A percentile compares a stretch with the other conserved stretches of the same genome.
These are phyloP conservation scores for Lochmaea capreae DNA, from an alignment of 2,888 invertebrate genomes.

Conservation along the genomic window DNA sequence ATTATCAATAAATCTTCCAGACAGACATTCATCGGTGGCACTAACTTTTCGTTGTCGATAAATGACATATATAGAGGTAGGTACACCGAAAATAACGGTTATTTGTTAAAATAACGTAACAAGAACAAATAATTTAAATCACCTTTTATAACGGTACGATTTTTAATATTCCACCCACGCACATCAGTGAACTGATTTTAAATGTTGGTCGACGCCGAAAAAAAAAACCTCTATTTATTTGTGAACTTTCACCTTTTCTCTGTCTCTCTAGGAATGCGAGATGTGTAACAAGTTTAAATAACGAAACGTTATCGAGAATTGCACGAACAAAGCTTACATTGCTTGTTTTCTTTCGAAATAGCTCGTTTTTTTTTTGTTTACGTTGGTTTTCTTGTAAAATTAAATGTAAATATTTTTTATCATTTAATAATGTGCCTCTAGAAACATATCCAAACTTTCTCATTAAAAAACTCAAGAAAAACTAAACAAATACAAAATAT, in stretches of 20 bases:
- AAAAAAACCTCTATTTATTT: not conserved
- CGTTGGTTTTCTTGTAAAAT: not conserved
- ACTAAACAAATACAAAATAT: too few species aligned
- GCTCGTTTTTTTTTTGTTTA: not conserved
- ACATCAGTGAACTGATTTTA: not conserved
- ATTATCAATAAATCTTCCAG: slow-evolving; percentile 10
- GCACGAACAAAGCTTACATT: not conserved
- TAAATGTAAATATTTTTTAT: too few species aligned
- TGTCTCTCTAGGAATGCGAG: not conserved
- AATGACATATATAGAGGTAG: not conserved
- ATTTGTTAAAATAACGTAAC: too few species aligned
- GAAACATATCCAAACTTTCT: too few species aligned
- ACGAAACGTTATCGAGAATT: not conserved
- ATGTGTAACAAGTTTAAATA: not conserved
- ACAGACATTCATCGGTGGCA: slow-evolving; percentile 11
- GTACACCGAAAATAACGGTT: not conserved
- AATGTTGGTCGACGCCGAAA: not conserved
- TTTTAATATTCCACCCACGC: not conserved
- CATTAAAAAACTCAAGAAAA: too few species aligned
- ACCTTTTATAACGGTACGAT: not conserved
- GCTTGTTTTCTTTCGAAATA: too few species aligned
- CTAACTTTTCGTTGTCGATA: not conserved
- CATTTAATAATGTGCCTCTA: too few species aligned
- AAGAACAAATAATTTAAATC: too few species aligned
- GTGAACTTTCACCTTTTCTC: slow-evolving; percentile 11